Evolutionary conservation across 2,113 vertebrate species (phyloP).

Genomic region (Campylomormyrus numenius): DNA sequence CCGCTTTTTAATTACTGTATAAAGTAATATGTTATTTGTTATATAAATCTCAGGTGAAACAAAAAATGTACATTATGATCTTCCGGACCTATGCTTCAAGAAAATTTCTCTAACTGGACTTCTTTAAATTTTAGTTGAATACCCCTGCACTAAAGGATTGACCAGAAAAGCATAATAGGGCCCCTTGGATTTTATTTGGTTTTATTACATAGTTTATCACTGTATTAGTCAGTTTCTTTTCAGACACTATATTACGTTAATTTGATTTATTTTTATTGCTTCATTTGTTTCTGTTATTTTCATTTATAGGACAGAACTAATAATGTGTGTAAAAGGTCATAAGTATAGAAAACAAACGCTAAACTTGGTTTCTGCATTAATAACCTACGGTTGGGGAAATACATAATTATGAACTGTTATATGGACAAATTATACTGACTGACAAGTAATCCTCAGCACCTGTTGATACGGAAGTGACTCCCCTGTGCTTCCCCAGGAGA

Average conservation of each 20-base stretch:
- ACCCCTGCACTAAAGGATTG: too few species aligned
- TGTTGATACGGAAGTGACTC: background rate
- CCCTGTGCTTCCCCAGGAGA: background rate
- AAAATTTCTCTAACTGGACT: too few species aligned
- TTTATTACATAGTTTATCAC: background rate
- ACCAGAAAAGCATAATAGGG: background rate
- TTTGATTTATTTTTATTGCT: background rate
- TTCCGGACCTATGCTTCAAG: too few species aligned
- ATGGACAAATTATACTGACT: background rate
- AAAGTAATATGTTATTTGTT: too few species aligned
- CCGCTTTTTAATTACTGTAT: too few species aligned
- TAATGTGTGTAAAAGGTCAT: background rate
- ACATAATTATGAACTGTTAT: background rate
- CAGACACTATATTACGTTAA: background rate
- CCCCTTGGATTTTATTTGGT: background rate
- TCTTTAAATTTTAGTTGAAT: too few species aligned
- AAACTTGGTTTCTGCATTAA: background rate
- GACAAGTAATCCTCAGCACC: background rate
- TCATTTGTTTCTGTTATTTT: background rate
- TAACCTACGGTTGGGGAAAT: background rate
- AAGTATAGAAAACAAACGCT: background rate
- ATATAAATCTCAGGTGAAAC: too few species aligned
- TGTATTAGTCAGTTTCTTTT: background rate
- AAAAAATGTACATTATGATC: too few species aligned
- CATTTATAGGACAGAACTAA: background rate